Evolutionary conservation across 2,113 vertebrate species (phyloP).

Genomic region (Amazona guildingii): DNA sequence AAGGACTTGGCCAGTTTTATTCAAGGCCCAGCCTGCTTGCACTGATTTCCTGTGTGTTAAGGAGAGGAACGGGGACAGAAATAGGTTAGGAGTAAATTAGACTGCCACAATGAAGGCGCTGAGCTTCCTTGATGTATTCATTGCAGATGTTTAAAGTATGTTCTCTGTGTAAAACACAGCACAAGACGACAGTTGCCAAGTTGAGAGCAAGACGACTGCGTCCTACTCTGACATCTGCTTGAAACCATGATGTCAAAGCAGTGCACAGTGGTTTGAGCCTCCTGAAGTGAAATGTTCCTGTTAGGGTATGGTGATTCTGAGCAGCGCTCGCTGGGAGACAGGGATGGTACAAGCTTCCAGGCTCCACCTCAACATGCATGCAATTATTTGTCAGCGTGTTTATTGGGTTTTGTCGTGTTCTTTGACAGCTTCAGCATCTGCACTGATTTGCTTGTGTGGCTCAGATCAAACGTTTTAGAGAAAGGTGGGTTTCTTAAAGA

Average conservation of each 20-base stretch:
- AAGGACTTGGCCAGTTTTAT: background rate
- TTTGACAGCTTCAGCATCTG: background rate
- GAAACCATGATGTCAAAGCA: background rate
- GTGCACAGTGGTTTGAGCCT: background rate
- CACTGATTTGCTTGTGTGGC: background rate
- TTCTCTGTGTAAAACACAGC: background rate
- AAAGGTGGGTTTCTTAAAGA: background rate
- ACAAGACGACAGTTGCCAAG: background rate
- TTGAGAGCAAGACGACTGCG: background rate
- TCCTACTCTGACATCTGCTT: background rate
- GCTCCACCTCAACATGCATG: background rate
- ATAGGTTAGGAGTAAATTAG: background rate
- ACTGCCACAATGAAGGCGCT: background rate
- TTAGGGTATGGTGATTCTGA: background rate
- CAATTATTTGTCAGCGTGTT: background rate
- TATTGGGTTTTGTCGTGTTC: background rate
- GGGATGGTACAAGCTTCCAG: background rate
- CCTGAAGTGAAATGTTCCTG: background rate
- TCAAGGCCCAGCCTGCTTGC: background rate
- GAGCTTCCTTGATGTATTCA: background rate
- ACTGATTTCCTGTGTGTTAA: background rate
- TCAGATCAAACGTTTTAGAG: background rate
- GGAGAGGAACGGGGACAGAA: background rate
- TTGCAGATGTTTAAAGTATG: background rate
- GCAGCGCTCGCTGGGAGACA: accelerated